A percentile compares a stretch with the other conserved stretches of the same genome.
phyloP scores from a whole-genome alignment of 2,888 invertebrate species.

The Orgyia antiqua region DNA sequence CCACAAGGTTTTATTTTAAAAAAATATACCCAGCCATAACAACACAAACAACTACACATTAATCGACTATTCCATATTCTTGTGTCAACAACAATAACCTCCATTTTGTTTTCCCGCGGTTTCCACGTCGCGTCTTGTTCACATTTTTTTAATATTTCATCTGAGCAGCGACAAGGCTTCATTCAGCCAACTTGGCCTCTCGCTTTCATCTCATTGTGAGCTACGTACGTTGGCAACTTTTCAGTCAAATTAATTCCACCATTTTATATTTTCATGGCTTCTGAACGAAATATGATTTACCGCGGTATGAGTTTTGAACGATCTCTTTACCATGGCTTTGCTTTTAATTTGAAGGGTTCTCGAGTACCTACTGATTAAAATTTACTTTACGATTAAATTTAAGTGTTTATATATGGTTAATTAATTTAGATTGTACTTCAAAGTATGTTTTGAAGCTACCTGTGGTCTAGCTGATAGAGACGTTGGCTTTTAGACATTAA shows the following conservation, averaged over 20 bases:
- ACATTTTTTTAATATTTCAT: constrained; percentile 65
- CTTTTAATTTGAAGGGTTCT: constrained; percentile 38
- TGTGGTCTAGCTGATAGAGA: too few relatives aligned
- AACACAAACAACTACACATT: not conserved
- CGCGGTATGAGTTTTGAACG: constrained; percentile 48
- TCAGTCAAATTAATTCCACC: constrained; percentile 71
- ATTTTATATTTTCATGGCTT: constrained; percentile 61
- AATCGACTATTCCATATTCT: constrained; percentile 12
- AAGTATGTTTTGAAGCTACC: too few relatives aligned
- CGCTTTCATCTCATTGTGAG: constrained; percentile 71
- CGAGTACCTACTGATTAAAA: constrained; percentile 11
- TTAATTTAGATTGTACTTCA: too few relatives aligned
- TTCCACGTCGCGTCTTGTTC: constrained; percentile 24
- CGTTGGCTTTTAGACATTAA: too few relatives aligned
- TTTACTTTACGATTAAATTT: constrained; percentile 7
- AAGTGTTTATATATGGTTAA: too few relatives aligned
- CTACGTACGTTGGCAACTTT: constrained; percentile 50
- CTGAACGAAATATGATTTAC: constrained; percentile 66
- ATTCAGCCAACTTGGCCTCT: constrained; percentile 62
- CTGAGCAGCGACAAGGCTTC: constrained; percentile 55
- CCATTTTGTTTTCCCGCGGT: constrained; percentile 24
- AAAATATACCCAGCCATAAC: not conserved
- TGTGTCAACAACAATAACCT: constrained; percentile 14
- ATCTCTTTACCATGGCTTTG: constrained; percentile 49
- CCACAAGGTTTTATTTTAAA: not conserved